Percentiles rank a stretch among this genome's conserved stretches.
These are phyloP conservation scores for Adelphocoris suturalis DNA, from an alignment of 2,888 invertebrate species.

Conservation along the genomic window DNA sequence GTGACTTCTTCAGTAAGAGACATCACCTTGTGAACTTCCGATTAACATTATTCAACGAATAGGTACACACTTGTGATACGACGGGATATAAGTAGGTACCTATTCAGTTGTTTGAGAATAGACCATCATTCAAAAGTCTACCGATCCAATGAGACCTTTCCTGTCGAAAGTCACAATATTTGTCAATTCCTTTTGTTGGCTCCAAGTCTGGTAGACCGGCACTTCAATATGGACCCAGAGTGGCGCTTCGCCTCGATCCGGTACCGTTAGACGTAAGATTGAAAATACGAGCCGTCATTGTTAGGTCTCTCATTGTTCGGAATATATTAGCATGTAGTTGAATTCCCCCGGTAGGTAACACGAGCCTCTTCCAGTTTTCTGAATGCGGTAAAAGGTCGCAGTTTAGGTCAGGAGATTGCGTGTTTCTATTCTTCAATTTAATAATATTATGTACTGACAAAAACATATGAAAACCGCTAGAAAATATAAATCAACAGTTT, in stretches of 20 bases:
- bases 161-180: neutral
- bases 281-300: neutral
- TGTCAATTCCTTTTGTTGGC: neutral
- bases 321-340: slow-evolving; percentile 12
- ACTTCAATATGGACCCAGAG: neutral
- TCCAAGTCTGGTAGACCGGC: neutral
- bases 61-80: neutral
- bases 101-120: neutral
- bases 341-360: neutral
- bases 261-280: slow-evolving; percentile 21
- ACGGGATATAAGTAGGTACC: neutral
- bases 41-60: neutral
- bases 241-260: neutral
- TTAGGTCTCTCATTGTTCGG: neutral
- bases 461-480: no score
- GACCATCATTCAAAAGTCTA: neutral
- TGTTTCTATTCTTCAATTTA: no score
- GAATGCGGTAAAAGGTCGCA: neutral
- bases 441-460: no score
- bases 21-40: neutral
- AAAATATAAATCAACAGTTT: no score
- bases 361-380: neutral
- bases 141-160: neutral
- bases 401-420: no score
- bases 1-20: neutral